Evolutionary conservation across 1,140 invertebrate species (phyloP).

Genomic region (Holotrichia oblita): DNA sequence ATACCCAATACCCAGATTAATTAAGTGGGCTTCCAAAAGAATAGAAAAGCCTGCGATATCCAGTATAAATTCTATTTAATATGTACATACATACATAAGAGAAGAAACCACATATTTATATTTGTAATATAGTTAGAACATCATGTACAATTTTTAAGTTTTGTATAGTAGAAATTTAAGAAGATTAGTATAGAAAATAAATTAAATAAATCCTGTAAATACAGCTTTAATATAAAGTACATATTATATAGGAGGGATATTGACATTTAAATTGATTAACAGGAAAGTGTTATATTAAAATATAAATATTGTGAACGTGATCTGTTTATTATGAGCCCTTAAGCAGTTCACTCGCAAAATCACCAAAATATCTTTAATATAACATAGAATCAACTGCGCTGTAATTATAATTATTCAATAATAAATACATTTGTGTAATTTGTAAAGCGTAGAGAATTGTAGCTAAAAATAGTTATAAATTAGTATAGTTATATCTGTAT

Average conservation of each 20-base stretch:
- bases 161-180: neutral
- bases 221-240: neutral
- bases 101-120: neutral
- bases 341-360: neutral
- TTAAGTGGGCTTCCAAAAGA: no score
- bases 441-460: neutral
- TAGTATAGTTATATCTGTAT: neutral
- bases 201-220: neutral
- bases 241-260: neutral
- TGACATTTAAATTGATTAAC: neutral
- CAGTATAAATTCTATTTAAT: no score
- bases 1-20: no score
- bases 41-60: no score
- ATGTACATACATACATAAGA: neutral
- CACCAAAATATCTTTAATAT: neutral
- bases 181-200: neutral
- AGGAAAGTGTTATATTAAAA: conserved; percentile 17
- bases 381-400: neutral
- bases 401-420: neutral
- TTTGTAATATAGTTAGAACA: conserved; percentile 6
- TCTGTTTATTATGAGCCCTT: conserved; percentile 3
- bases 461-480: no score
- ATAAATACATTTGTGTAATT: neutral
- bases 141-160: neutral
- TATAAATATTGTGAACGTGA: neutral